Base-by-base conservation (phyloP, 2,888 invertebrate species). In the Cataglyphis albicans region DNA sequence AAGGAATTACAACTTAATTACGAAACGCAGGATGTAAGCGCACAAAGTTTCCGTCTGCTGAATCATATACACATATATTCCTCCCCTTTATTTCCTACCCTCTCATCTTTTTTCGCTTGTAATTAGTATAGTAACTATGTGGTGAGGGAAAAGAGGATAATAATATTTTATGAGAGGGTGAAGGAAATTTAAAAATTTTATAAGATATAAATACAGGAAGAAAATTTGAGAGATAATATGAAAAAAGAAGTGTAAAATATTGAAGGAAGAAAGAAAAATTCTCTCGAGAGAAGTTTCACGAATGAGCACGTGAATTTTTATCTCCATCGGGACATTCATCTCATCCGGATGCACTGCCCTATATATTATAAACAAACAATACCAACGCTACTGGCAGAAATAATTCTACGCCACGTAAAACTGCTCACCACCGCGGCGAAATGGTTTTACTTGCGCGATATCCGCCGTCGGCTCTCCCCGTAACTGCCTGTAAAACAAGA, bases 1-100 rank as follows among this genome's bases (percentile, higher is more conserved):
- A 35, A 59, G 44, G 21, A 59, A 80, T 70, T 61, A 61, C 78
- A 72, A 44, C 59, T 48, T 80, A 80, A 80, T 80, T 80, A 80
- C 48, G 35, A 55, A 59, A 44, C 18, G 59, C 59, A 80, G n/a
- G 70, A 80, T 80, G 35, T 80, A 61, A 78, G 70, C 44, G 61
- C 12, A 72, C 72, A 25, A 70, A 70, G 59, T 80, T 48, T 35
- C 9, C 35, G 18, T 61, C 25, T 72, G 59, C 32, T 25, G 12
- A 72, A 44, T 48, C 48, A 70, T 55, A 61, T 55, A 21, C 15
- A 52, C n/a, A 41, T 57, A 15, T 55, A 44, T 9, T 15, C 6
- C 9, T 21, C 3, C 25, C 35, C 12, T 59, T 70, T 35, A 21
- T 7, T 18, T 35, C 4, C 21, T 35, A 15, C 29, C 0, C 3